phyloP scores from a whole-genome alignment of 2,113 vertebrate species.

The Protomyctophum bolini region DNA sequence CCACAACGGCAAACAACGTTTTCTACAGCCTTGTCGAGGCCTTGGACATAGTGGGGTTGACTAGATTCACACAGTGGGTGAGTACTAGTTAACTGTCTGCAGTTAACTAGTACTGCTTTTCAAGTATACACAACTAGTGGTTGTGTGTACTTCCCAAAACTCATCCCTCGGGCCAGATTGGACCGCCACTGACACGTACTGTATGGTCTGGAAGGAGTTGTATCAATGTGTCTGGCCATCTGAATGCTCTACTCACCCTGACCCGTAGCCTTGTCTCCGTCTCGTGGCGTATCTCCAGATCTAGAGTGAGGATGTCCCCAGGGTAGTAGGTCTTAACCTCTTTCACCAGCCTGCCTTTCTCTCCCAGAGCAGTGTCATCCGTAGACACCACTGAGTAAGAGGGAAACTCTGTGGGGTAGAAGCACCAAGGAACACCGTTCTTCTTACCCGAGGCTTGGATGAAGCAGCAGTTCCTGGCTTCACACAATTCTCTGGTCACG shows the following conservation, averaged over 20 bases:
- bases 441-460: slow-evolving; percentile 50
- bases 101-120: too few species aligned
- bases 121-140: too few species aligned
- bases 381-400: slow-evolving; percentile 80
- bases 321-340: slow-evolving; percentile 84
- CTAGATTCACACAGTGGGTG: too few species aligned
- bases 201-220: too few species aligned
- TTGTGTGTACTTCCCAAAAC: too few species aligned
- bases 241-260: slow-evolving; percentile 75
- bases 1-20: too few species aligned
- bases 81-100: too few species aligned
- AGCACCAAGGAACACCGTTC: slow-evolving; percentile 86
- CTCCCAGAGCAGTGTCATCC: slow-evolving; percentile 74
- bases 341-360: slow-evolving; percentile 75
- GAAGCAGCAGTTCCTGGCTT: slow-evolving; percentile 87
- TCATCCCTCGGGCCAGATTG: too few species aligned
- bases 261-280: slow-evolving; percentile 79
- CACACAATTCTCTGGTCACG: slow-evolving; percentile 84
- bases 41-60: too few species aligned
- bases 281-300: slow-evolving; percentile 80
- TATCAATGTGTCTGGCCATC: too few species aligned
- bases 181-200: too few species aligned
- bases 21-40: too few species aligned
- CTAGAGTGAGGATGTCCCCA: slow-evolving; percentile 78
- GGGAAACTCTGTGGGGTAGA: slow-evolving; percentile 84